A percentile compares a stretch with the other conserved stretches of the same genome.
Evolutionary conservation across 2,113 vertebrate species (phyloP).

Genomic region (Crocuta crocuta): DNA sequence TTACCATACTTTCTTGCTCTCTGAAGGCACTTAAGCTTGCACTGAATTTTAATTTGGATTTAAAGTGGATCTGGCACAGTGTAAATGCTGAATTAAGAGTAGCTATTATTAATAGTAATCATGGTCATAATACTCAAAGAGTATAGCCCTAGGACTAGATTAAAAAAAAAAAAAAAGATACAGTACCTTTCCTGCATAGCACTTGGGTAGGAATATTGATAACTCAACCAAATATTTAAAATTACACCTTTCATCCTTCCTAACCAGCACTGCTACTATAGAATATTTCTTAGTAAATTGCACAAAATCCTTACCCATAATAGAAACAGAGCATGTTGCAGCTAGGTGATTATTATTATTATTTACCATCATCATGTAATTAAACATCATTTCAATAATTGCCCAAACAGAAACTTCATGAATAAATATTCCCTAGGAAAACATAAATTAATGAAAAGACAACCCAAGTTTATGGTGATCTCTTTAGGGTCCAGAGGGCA

Average conservation of each 20-base stretch:
- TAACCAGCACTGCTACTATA: conserved; percentile 10
- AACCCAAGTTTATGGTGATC: not conserved
- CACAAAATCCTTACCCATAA: conserved; percentile 51
- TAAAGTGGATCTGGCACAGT: not conserved
- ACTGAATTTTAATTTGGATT: conserved; percentile 36
- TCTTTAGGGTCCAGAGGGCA: not conserved
- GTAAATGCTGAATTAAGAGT: conserved; percentile 13
- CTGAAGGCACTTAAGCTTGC: not conserved
- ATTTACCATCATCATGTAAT: conserved; percentile 77
- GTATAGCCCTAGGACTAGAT: not conserved
- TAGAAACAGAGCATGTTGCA: conserved; percentile 72
- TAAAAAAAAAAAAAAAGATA: not conserved
- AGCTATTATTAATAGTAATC: conserved; percentile 28
- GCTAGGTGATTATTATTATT: conserved; percentile 77
- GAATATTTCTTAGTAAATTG: conserved; percentile 72
- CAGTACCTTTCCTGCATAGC: not conserved
- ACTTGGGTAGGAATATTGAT: not conserved
- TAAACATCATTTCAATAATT: conserved; percentile 79
- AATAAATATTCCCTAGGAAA: conserved; percentile 64
- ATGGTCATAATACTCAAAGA: conserved; percentile 33
- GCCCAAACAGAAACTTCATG: conserved; percentile 49
- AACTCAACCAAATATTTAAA: conserved; percentile 3
- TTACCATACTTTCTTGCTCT: not conserved
- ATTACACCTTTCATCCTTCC: not conserved
- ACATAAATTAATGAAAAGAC: conserved; percentile 39